phyloP scores from a whole-genome alignment of 2,888 invertebrate genomes.

The Nomada flava region DNA sequence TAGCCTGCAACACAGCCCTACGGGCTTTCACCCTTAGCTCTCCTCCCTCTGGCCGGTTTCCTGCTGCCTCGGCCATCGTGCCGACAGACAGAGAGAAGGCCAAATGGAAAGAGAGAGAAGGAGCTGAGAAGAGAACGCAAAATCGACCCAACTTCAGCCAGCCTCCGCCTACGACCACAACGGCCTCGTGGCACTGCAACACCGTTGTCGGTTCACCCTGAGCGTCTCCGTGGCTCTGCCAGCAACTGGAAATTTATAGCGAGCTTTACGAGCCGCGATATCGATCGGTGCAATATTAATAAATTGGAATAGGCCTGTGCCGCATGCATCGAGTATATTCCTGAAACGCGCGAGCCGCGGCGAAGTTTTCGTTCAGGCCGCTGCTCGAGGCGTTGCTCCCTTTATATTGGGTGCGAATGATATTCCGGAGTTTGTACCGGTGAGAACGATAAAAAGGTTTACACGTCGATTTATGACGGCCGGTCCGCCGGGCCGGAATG shows the following conservation, averaged over 20 bases:
- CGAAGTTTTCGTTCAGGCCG: constrained; percentile 18
- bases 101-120: not conserved
- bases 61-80: constrained; percentile 51
- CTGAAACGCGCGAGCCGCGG: not conserved
- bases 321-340: not conserved
- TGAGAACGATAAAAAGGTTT: constrained; percentile 51
- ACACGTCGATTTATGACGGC: constrained; percentile 46
- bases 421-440: constrained; percentile 53
- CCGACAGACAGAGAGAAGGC: constrained; percentile 15
- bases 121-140: constrained; percentile 68
- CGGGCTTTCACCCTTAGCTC: constrained; percentile 64
- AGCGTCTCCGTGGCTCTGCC: constrained; percentile 28
- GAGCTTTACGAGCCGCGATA: constrained; percentile 53
- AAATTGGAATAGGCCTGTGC: constrained; percentile 52
- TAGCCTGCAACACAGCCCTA: constrained; percentile 42
- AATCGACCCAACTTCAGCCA: constrained; percentile 74
- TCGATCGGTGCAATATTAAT: constrained; percentile 73
- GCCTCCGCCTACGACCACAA: constrained; percentile 67
- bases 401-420: constrained; percentile 60
- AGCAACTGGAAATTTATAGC: constrained; percentile 57
- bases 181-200: constrained; percentile 57
- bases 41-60: constrained; percentile 52
- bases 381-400: not conserved
- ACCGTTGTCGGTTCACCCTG: constrained; percentile 53
- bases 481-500: constrained; percentile 36